Base-by-base conservation (phyloP, 1,140 invertebrate genomes). In the Kradibia gibbosae region DNA sequence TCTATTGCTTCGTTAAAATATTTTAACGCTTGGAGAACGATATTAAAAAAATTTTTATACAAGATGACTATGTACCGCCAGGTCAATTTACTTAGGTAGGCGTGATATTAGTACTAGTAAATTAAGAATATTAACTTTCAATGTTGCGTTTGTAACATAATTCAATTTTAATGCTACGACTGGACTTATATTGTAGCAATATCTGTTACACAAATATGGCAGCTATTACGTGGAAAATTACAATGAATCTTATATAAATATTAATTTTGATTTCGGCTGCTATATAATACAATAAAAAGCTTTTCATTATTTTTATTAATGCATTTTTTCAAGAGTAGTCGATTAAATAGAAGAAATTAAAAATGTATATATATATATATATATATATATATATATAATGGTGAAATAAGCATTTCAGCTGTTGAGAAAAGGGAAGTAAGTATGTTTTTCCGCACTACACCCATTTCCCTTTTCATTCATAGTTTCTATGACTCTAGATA, bases 401-500 rank as follows among this genome's bases (percentile, higher is more conserved):
- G 1, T 8, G 50, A 75, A 57, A 75, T 57, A 75, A 75, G 73
- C 57, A 57, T 75, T 75, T 36, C 73, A 75, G 34, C 48, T 55
- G 53, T 60, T 76, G 74, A 76, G 36, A 10, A 76, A 62, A 60
- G 13, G n/a, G 48, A 76, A 62, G 74, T 45, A 8, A 34, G 31
- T 57, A 75, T 17, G 67, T 25, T 65, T 65, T 36, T 11, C 60
- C 60, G 34, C 60, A 65, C 60, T 65, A 36, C 36, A 65, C 28
- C 57, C 31, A 65, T 28, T 57, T 57, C 8, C 50, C 15, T 74
- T 34, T 57, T 74, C 20, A 22, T 57, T 25, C 36, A 7, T 17
- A 31, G 53, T 53, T 74, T 13, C 34, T 17, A 36, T 3, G 34
- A 65, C 60, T 36, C 55, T 3, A 5, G 50, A n/a, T 60, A 39